Evolutionary conservation across 2,888 invertebrate species (phyloP).

Genomic region (Parapristionchus giblindavisi): DNA sequence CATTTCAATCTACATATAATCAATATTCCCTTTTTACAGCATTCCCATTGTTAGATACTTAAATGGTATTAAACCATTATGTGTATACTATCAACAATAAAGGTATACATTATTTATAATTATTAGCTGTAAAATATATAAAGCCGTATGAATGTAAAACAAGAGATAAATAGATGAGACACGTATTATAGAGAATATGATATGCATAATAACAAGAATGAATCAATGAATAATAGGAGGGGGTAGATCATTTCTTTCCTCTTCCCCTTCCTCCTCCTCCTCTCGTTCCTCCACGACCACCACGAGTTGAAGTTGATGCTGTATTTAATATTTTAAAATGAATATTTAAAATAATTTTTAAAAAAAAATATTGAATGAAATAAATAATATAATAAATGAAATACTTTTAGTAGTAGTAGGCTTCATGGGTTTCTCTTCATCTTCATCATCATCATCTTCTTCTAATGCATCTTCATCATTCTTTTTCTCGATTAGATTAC

Average conservation of each 20-base stretch:
- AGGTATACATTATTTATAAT: too few relatives aligned
- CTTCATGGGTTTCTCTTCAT: constrained; percentile 20
- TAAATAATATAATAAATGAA: too few relatives aligned
- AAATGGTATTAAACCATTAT: too few relatives aligned
- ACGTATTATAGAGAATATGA: too few relatives aligned
- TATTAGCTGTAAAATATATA: constrained; percentile 23
- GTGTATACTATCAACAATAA: too few relatives aligned
- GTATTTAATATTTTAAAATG: background rate
- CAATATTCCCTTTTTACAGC: too few relatives aligned
- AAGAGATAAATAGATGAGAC: too few relatives aligned
- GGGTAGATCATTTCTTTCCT: constrained; percentile 24
- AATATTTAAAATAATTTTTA: background rate
- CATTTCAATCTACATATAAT: too few relatives aligned
- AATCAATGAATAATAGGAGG: background rate
- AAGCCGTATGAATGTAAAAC: background rate
- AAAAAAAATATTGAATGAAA: too few relatives aligned
- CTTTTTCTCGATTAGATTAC: constrained; percentile 51
- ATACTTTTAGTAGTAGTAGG: background rate
- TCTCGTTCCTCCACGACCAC: background rate
- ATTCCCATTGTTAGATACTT: too few relatives aligned
- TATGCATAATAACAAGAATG: constrained; percentile 17
- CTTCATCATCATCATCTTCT: constrained; percentile 47
- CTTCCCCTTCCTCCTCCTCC: constrained; percentile 33
- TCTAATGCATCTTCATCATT: constrained; percentile 51
- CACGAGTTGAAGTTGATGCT: constrained; percentile 13